Evolutionary conservation across 1,140 invertebrate species (phyloP), one percentile per base, ranked within the genome.

Genomic region (Lerema accius): DNA sequence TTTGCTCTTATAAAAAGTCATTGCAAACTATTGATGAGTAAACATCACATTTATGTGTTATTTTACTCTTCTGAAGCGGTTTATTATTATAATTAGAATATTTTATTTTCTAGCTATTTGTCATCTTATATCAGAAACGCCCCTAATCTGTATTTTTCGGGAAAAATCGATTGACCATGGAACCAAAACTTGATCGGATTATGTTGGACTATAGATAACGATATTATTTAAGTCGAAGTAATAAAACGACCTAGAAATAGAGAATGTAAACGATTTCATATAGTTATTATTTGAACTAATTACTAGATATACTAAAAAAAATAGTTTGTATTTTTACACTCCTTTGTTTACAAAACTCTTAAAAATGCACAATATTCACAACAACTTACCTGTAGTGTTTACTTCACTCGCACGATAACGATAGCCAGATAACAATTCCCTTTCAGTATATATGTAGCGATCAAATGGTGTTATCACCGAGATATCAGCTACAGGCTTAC

Each of bases 401-500:
- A 43, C 28, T 32, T 32, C 28, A 32, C 19, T 59, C 43, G 7
- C 39, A 63, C 60, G 42, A 53, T 43, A 46, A 23, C 9, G 23
- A 19, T 51, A 23, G 10, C 11, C 37, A 11, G 50, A 49, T 56
- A 46, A 46, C 19, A 15, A 10, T 59, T 10, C 11, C 15, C 15
- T 51, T 40, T 50, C 56, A 53, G 51, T 65, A 62, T 56, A 39
- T 61, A 62, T 35, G 23, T 42, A 49, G 32, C 16, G 48, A 43
- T 45, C 39, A 46, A 50, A 51, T 26, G 16, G 11, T 51, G 49
- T 51, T 51, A 51, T 51, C 32, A 51, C 4, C 37, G 16, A 11
- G 32, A 50, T 51, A 13, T n/a, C n/a, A n/a, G n/a, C n/a, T 17
- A 35, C 9, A 32, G 28, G n/a, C 49, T 67, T 73, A 81, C 77